Evolutionary conservation across 2,113 vertebrate species (phyloP), one percentile per base, ranked within the genome.

Genomic region (Melanerpes formicivorus): DNA sequence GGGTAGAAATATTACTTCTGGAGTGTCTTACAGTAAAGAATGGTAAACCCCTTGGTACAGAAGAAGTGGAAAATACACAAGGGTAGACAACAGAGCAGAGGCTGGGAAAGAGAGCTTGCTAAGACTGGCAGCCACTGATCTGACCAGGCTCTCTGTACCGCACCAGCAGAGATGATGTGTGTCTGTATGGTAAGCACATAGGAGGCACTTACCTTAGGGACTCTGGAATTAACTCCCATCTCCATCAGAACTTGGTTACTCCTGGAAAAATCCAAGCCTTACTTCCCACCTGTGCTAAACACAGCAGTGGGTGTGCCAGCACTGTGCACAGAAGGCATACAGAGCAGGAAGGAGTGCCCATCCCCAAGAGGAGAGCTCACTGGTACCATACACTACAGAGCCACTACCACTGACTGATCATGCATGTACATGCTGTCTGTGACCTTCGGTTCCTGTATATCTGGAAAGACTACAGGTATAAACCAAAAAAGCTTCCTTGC

Each of bases 311-410:
- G 5, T 25, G 16, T 6, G 66, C 30, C 12, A 30, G 54, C n/a
- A 8, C 1, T 26, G 56, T 56, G 37, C 42, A 17, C 19, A 12
- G 44, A 29, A 66, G 32, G 1, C 2, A 7, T 0, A 26, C 5
- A 44, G 17, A 63, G 80, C 58, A 83, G 48, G 5, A 85, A 42
- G 27, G 52, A 6, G 6, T 0, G 27, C 26, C 32, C 59, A 77
- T 7, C 44, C 10, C 2, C 11, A 64, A 25, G n/a, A 59, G 29
- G 18, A 9, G 14, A 1, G 10, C 7, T 44, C 29, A 17, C 32
- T 46, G 25, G 15, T 29, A n/a, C 18, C 66, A 26, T 66, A 60
- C 23, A 2, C 29, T 46, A 3, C 0, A n/a, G n/a, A 76, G 63
- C 29, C 46, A 22, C 67, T 23, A 8, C 26, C 52, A 12, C 46